Conservation (phyloP, 30 jellyfish, hydroid and myxozoan species). For the Aurelia aurita region DNA sequence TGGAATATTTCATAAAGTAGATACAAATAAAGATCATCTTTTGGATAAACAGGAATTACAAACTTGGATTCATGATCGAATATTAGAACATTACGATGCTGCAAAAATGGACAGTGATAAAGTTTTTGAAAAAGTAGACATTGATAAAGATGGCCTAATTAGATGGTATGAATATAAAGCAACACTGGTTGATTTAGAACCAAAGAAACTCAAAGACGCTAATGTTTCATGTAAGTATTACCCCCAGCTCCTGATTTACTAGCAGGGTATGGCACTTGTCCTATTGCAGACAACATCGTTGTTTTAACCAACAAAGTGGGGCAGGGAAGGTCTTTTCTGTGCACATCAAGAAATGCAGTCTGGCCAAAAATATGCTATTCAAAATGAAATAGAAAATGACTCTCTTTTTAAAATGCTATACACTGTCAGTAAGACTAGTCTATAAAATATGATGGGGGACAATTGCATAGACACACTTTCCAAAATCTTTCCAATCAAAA, state of each 20-base stretch:
- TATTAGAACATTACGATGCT: conserved; percentile 79
- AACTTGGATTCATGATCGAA: conserved; percentile 89
- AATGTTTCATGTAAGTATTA: conserved; percentile 65
- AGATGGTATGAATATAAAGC: conserved; percentile 89
- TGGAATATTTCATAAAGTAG: conserved; percentile 80
- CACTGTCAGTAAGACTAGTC: too few species aligned
- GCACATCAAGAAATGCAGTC: too few species aligned
- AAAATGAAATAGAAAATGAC: too few species aligned
- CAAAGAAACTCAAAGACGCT: conserved; percentile 47
- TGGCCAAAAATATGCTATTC: too few species aligned
- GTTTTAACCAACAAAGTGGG: too few species aligned
- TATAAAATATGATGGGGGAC: too few species aligned
- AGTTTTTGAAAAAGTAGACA: conserved; percentile 72
- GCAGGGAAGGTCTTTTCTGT: too few species aligned
- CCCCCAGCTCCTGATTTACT: background rate
- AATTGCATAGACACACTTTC: too few species aligned
- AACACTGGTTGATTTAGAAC: conserved; percentile 72
- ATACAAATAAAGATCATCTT: conserved; percentile 67
- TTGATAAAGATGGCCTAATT: conserved; percentile 68
- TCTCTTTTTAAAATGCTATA: too few species aligned
- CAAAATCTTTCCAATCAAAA: too few species aligned
- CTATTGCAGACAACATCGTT: too few species aligned
- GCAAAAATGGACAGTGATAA: conserved; percentile 81
- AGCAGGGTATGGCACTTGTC: too few species aligned
- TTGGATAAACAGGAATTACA: conserved; percentile 75